A percentile compares a stretch with the other conserved stretches of the same genome.
Conservation (phyloP, 2,888 invertebrate species). For the Stenotaenia linearis region DNA sequence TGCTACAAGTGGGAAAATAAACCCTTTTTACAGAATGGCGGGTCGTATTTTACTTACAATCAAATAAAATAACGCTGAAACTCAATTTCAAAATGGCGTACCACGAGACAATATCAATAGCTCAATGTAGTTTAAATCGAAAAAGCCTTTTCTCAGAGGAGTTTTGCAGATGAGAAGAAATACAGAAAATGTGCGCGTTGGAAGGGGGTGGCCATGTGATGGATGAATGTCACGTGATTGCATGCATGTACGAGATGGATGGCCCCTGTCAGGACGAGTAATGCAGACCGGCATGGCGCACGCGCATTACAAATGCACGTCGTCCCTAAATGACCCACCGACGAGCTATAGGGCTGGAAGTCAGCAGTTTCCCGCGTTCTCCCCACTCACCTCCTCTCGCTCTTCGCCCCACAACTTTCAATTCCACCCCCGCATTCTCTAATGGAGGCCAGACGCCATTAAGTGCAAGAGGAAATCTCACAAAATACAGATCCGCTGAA, state of each 20-base stretch:
- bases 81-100: neutral
- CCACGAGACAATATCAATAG: neutral
- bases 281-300: slow-evolving; percentile 26
- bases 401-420: slow-evolving; percentile 21
- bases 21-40: neutral
- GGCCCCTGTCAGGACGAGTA: slow-evolving; percentile 26
- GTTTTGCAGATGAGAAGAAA: slow-evolving; percentile 1
- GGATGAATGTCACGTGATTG: slow-evolving; percentile 21
- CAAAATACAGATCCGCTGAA: slow-evolving; percentile 20
- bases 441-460: slow-evolving; percentile 26
- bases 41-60: neutral
- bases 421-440: slow-evolving; percentile 24
- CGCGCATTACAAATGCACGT: slow-evolving; percentile 26
- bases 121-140: neutral
- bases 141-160: neutral
- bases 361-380: slow-evolving; percentile 24
- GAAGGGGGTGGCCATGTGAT: neutral
- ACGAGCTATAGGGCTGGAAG: slow-evolving; percentile 12
- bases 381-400: neutral
- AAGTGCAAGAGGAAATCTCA: slow-evolving; percentile 24
- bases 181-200: neutral
- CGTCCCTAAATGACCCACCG: slow-evolving; percentile 26
- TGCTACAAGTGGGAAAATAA: neutral
- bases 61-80: neutral
- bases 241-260: slow-evolving; percentile 24